Base-by-base conservation (phyloP, 2,113 vertebrate species). In the Bostrychus sinensis region DNA sequence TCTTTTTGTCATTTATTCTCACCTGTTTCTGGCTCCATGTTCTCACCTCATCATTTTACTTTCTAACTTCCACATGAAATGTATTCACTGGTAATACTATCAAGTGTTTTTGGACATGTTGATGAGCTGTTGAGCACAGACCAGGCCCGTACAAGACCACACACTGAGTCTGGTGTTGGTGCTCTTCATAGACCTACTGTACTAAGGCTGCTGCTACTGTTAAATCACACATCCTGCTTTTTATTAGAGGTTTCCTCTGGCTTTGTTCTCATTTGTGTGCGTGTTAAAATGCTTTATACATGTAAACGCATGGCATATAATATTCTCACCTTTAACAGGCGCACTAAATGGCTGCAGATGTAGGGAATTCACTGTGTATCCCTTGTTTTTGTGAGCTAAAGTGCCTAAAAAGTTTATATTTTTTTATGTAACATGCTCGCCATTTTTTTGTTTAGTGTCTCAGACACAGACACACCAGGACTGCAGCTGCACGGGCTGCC, bases 211-310 rank as follows among this genome's bases (percentile, higher is more conserved):
- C 72, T 65, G 86, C 80, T 78, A 68, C 83, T 77, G 78, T 75
- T 86, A 43, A 51, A 84, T 84, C 77, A 81, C 78, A 81, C 78
- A 70, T 82, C 70, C 77, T 84, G 80, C 38, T 30, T 80, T 86
- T 89, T 84, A 84, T 82, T 69, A 46, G 55, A 60, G 71, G 57
- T 83, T 84, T 84, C 68, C 77, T 79, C 66, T 78, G 70, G 10
- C 77, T 45, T 43, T 64, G 64, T 60, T 72, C 74, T 25, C 69
- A 65, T 73, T 78, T 57, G 61, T 66, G 67, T 42, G 71, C 84
- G 75, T 38, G 73, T 87, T 81, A 86, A 88, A 80, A 58, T 11
- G 19, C 25, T 69, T 81, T 70, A 51, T 77, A 45, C 14, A 75
- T 77, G 80, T 81, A 85, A 88, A 84, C 80, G 86, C 75, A 55